A percentile compares a stretch with the other conserved stretches of the same genome.
Conservation (phyloP, 2,888 invertebrate genomes). For the Eueremaeus valkanovi region DNA sequence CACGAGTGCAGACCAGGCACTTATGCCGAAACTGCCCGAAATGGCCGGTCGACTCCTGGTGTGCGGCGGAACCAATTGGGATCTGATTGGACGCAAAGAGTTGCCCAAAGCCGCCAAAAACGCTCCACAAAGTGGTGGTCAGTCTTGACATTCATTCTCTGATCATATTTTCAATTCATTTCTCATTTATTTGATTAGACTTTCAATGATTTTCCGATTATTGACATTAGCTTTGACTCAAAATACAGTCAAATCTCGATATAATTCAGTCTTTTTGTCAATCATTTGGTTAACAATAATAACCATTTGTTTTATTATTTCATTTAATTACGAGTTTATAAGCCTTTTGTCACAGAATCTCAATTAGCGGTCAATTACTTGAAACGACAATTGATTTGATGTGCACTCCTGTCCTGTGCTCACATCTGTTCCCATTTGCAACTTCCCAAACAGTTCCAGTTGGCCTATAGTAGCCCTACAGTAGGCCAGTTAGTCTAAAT, state of each 20-base stretch:
- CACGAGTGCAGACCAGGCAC: conserved; percentile 16
- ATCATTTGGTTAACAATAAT: no score
- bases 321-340: not conserved
- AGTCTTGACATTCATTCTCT: not conserved
- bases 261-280: not conserved
- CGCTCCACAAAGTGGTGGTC: not conserved
- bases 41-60: conserved; percentile 66
- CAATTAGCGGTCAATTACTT: no score
- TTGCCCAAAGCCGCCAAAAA: conserved; percentile 62
- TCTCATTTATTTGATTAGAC: not conserved
- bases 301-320: not conserved
- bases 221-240: not conserved
- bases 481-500: no score
- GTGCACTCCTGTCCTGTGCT: no score
- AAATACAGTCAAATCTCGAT: not conserved
- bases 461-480: no score
- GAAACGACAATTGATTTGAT: no score
- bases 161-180: not conserved
- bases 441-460: no score
- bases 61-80: conserved; percentile 86
- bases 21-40: conserved; percentile 4
- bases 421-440: no score
- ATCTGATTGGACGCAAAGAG: conserved; percentile 73
- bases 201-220: not conserved
- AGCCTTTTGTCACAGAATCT: not conserved